A percentile compares a stretch with the other conserved stretches of the same genome.
phyloP scores from a whole-genome alignment of 1,140 invertebrate species.

The Drosophila rufa region DNA sequence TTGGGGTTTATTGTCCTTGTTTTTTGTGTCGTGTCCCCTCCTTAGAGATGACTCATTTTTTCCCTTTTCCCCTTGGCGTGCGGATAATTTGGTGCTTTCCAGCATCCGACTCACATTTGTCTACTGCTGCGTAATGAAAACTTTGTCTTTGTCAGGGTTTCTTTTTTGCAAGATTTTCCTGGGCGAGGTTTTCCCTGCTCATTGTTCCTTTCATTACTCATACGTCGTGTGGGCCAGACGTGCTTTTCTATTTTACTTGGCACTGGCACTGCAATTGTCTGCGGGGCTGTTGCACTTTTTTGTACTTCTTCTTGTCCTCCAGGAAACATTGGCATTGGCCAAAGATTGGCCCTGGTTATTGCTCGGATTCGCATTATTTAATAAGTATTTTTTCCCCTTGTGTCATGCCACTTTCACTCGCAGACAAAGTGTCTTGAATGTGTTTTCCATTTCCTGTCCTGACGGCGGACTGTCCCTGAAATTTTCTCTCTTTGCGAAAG shows the following conservation, averaged over 20 bases:
- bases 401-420: constrained; percentile 65
- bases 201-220: constrained; percentile 75
- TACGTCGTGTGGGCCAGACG: constrained; percentile 53
- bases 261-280: constrained; percentile 31
- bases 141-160: constrained; percentile 73
- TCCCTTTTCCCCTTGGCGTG: constrained; percentile 18
- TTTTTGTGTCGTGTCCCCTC: background rate
- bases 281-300: constrained; percentile 13
- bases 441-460: constrained; percentile 60
- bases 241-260: constrained; percentile 56
- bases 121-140: constrained; percentile 74
- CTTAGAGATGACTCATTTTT: constrained; percentile 37
- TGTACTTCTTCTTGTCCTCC: background rate
- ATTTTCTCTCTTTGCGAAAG: constrained; percentile 14
- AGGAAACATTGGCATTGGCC: constrained; percentile 17
- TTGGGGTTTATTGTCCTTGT: constrained; percentile 45
- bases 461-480: constrained; percentile 10
- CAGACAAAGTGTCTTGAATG: constrained; percentile 56
- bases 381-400: constrained; percentile 38
- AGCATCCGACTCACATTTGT: constrained; percentile 64
- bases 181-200: constrained; percentile 16
- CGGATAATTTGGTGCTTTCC: constrained; percentile 42
- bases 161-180: constrained; percentile 23
- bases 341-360: constrained; percentile 19
- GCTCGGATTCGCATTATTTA: constrained; percentile 54